A percentile compares a stretch with the other conserved stretches of the same genome.
Conservation (phyloP, 2,888 invertebrate species). For the Stenolophus ochropezus region DNA sequence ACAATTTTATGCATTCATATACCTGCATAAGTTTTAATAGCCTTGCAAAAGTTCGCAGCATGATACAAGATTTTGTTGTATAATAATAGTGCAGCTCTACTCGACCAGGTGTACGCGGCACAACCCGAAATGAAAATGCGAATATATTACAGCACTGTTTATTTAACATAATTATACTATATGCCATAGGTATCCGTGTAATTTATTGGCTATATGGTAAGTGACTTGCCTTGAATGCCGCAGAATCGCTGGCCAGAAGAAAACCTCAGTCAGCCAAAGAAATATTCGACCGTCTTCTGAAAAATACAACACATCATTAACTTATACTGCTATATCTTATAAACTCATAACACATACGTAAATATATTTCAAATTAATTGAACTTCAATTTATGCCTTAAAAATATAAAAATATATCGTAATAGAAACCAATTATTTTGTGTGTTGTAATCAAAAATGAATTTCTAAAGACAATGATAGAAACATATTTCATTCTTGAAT, state of each 20-base stretch:
- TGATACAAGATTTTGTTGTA: constrained; percentile 17
- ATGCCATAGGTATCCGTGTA: constrained; percentile 56
- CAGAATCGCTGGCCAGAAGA: constrained; percentile 40
- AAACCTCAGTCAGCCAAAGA: constrained; percentile 39
- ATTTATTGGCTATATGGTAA: constrained; percentile 57
- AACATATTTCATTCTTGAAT: background rate
- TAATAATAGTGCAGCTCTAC: constrained; percentile 16
- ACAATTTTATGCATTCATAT: background rate
- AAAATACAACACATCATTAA: background rate
- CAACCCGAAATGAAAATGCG: constrained; percentile 54
- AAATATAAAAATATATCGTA: too few relatives aligned
- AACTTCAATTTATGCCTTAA: too few relatives aligned
- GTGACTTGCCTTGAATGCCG: constrained; percentile 56
- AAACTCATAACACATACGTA: too few relatives aligned
- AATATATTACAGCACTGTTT: constrained; percentile 53
- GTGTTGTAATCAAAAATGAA: background rate
- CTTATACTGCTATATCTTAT: background rate
- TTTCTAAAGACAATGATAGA: background rate
- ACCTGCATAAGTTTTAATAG: background rate
- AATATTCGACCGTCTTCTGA: constrained; percentile 22
- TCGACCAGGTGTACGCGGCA: constrained; percentile 43
- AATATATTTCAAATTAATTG: too few relatives aligned
- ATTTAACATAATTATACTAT: constrained; percentile 60
- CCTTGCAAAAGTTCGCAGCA: background rate
- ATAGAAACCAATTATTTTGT: too few relatives aligned